Evolutionary conservation across 2,797 vertebrate species (phyloP).

Genomic region (Leucoraja ocellata): DNA sequence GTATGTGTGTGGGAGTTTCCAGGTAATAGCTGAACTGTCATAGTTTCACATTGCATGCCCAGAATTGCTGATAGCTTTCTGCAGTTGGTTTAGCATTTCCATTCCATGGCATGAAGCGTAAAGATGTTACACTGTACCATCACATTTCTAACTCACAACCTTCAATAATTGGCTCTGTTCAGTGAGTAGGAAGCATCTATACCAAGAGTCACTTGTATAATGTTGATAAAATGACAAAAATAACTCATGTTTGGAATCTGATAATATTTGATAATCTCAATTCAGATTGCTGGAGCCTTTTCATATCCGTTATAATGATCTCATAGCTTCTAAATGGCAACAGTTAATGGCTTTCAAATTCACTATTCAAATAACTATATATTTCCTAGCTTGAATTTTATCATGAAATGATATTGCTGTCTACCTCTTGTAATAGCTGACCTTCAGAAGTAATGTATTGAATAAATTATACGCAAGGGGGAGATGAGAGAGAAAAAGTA

Average conservation of each 20-base stretch:
- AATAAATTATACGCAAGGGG: neutral
- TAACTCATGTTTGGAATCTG: constrained; percentile 43
- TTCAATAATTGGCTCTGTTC: neutral
- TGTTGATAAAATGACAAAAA: constrained; percentile 41
- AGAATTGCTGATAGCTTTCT: too few relatives aligned
- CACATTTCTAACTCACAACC: too few relatives aligned
- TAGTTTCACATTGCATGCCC: too few relatives aligned
- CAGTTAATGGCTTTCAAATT: neutral
- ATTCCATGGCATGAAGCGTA: too few relatives aligned
- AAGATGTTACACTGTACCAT: too few relatives aligned
- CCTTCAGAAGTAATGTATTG: neutral
- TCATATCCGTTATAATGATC: neutral
- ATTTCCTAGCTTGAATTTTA: neutral
- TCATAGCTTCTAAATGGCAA: neutral
- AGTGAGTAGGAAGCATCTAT: neutral
- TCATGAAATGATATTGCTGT: neutral
- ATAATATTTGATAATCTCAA: constrained; percentile 47
- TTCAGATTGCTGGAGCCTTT: constrained; percentile 7
- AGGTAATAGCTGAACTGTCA: too few relatives aligned
- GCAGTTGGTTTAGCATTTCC: too few relatives aligned
- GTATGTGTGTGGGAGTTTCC: too few relatives aligned
- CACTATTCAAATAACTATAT: neutral
- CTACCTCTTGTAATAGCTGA: neutral
- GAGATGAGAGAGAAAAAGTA: neutral
- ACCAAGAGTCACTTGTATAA: neutral